Conservation (phyloP, 2,888 invertebrate species). For the Parascotia fuliginaria region DNA sequence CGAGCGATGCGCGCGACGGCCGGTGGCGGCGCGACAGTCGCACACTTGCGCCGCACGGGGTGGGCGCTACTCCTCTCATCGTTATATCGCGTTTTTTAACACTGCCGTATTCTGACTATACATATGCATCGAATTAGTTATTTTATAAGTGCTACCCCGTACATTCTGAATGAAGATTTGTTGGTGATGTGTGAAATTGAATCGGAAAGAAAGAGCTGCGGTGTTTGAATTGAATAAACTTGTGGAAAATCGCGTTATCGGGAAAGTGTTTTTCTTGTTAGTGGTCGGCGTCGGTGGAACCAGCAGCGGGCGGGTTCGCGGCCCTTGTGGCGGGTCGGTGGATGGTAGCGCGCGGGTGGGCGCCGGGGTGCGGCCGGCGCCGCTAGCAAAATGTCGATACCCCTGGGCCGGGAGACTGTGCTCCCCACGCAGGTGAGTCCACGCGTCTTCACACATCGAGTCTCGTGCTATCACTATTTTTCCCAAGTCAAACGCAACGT, state of each 20-base stretch:
- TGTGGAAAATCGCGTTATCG: conserved; percentile 59
- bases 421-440: conserved; percentile 82
- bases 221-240: conserved; percentile 47
- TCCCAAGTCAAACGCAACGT: too few relatives aligned
- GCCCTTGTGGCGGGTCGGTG: conserved; percentile 72
- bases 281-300: conserved; percentile 60
- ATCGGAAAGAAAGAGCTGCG: conserved; percentile 35
- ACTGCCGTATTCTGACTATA: conserved; percentile 50
- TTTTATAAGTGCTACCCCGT: conserved; percentile 50
- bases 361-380: conserved; percentile 85
- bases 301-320: conserved; percentile 58
- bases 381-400: conserved; percentile 85
- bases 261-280: conserved; percentile 80
- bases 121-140: conserved; percentile 49
- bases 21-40: conserved; percentile 67
- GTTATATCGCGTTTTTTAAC: conserved; percentile 56
- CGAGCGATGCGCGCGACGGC: conserved; percentile 52
- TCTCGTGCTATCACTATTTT: too few relatives aligned
- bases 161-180: conserved; percentile 49
- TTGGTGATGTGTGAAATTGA: conserved; percentile 57
- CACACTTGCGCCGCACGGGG: conserved; percentile 69
- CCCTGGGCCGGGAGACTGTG: conserved; percentile 82
- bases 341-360: conserved; percentile 80
- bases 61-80: conserved; percentile 59
- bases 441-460: conserved; percentile 18